A percentile compares a stretch with the other conserved stretches of the same genome.
These are phyloP conservation scores for Bos javanicus DNA, from an alignment of 2,113 vertebrate genomes.

Conservation along the genomic window DNA sequence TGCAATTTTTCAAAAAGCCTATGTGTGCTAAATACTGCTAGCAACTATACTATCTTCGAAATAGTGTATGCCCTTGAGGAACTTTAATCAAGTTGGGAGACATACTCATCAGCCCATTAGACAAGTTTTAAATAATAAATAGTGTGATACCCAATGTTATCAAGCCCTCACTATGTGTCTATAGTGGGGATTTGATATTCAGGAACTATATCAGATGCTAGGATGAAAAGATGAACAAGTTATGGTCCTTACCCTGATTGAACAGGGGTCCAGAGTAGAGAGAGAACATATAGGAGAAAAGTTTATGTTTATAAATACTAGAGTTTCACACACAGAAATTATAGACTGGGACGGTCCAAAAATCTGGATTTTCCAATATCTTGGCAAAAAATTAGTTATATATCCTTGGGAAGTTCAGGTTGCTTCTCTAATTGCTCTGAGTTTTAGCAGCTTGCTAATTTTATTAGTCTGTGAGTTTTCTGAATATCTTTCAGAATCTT, in stretches of 20 bases:
- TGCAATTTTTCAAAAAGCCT: neutral
- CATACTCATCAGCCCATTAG: neutral
- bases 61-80: neutral
- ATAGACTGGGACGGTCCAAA: neutral
- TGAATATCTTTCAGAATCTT: slow-evolving; percentile 15
- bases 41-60: neutral
- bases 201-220: neutral
- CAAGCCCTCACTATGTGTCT: too few species aligned
- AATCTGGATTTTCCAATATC: slow-evolving; percentile 6
- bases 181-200: neutral
- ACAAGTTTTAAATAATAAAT: neutral
- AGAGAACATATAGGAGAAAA: neutral
- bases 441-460: neutral
- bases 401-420: neutral
- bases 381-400: neutral
- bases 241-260: neutral
- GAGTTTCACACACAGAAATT: neutral
- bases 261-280: neutral
- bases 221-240: neutral
- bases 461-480: neutral
- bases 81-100: neutral
- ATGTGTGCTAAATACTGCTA: neutral
- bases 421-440: slow-evolving; percentile 24
- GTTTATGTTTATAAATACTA: neutral
- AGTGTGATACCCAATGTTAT: neutral